Evolutionary conservation across 2,797 vertebrate genomes (phyloP).

Genomic region (Muscicapa comitata): DNA sequence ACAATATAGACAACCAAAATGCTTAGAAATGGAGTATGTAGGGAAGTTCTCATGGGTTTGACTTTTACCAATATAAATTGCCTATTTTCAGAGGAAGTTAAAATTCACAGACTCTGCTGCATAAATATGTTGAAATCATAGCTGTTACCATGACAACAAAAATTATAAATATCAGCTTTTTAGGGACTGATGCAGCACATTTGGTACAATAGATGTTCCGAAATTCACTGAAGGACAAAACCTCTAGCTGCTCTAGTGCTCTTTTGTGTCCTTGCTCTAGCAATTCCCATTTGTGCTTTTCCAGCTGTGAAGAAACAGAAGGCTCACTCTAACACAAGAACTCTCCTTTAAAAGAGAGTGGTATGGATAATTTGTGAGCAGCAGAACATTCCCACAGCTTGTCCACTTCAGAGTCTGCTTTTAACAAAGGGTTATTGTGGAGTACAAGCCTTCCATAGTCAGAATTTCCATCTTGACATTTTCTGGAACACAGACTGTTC

Average conservation of each 20-base stretch:
- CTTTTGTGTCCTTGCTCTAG: neutral
- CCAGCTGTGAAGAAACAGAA: neutral
- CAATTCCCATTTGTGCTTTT: neutral
- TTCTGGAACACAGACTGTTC: neutral
- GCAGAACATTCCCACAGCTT: neutral
- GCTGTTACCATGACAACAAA: neutral
- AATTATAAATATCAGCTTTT: neutral
- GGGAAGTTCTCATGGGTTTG: neutral
- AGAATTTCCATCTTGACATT: neutral
- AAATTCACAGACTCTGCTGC: neutral
- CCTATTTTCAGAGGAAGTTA: neutral
- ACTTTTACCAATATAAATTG: neutral
- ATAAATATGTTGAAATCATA: neutral
- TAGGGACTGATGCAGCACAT: neutral
- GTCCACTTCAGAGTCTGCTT: neutral
- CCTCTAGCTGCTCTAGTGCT: neutral
- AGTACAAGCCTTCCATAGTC: neutral
- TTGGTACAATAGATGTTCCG: neutral
- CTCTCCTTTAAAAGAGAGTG: neutral
- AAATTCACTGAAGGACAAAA: neutral
- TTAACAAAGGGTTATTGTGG: neutral
- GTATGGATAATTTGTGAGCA: neutral
- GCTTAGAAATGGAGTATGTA: neutral
- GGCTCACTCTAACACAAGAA: neutral
- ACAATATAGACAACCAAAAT: neutral